Percentiles rank a stretch among this genome's conserved stretches.
Conservation (phyloP, 1,140 invertebrate genomes). For the Camponotus floridanus region DNA sequence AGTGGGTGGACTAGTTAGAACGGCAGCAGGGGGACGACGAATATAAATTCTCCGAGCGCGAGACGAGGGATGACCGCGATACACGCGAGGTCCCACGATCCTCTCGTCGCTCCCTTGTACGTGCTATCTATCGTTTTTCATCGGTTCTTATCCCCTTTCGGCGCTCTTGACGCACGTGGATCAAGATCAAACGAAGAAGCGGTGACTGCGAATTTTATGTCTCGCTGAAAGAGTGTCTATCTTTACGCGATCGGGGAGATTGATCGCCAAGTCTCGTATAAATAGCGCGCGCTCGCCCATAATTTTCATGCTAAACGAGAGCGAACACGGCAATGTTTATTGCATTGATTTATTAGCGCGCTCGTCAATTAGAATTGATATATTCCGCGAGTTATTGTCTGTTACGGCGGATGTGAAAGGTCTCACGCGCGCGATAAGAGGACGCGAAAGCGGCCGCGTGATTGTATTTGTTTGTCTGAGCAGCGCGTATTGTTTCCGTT, state of each 20-base stretch:
- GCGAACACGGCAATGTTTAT: conserved; percentile 49
- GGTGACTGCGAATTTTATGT: conserved; percentile 33
- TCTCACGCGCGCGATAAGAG: conserved; percentile 31
- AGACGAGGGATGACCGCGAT: conserved; percentile 84
- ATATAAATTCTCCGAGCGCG: conserved; percentile 83
- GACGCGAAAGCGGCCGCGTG: conserved; percentile 16
- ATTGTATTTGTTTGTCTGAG: not conserved
- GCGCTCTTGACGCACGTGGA: conserved; percentile 3
- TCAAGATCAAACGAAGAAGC: conserved; percentile 33
- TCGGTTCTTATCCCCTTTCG: conserved; percentile 52
- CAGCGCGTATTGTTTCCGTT: not conserved
- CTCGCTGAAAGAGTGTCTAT: not conserved
- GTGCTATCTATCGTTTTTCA: conserved; percentile 59
- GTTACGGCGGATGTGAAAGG: conserved; percentile 39
- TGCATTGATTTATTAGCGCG: conserved; percentile 46
- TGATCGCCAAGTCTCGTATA: conserved; percentile 28
- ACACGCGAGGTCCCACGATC: conserved; percentile 82
- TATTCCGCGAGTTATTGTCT: conserved; percentile 51
- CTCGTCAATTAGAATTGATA: conserved; percentile 56
- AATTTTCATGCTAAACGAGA: conserved; percentile 52
- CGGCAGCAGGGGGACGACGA: conserved; percentile 83
- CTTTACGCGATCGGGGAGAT: conserved; percentile 49
- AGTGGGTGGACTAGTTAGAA: conserved; percentile 86
- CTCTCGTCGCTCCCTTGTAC: conserved; percentile 61
- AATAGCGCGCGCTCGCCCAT: conserved; percentile 33